Evolutionary conservation across 2,888 invertebrate genomes (phyloP), one percentile per base, ranked within the genome.

Genomic region (Orgyia antiqua): DNA sequence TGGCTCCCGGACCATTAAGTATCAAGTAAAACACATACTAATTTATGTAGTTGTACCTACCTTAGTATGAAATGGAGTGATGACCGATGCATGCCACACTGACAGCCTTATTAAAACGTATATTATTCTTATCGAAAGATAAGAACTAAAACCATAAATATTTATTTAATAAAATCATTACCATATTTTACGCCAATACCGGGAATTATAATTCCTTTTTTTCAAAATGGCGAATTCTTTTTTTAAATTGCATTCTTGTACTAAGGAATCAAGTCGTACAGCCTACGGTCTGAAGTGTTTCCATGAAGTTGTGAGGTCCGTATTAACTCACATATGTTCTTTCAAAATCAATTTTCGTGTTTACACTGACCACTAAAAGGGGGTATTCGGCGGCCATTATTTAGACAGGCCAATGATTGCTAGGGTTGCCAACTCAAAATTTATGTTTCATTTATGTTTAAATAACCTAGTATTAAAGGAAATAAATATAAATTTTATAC

Each of bases 271-370:
- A 43, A 34, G 38, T 41, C 15, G n/a, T 43, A 45, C 57, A 51
- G 55, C 56, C 53, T 48, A 52, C 58, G 51, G 53, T 51, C 54
- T 48, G 51, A 49, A 53, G 55, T 66, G 59, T 68, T 79, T 78
- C 77, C 65, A 42, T 75, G 77, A 82, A 76, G 37, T 56, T 52
- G 59, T 54, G 52, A 59, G 59, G 55, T 49, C 39, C 46, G 51
- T 59, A 52, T 54, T 44, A 51, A 56, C 48, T 51, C 50, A 58
- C 63, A 56, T 68, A 69, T 61, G 52, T 70, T 67, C 70, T 47
- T 73, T 76, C 68, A 75, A 76, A 83, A 82, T 83, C 82, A 83
- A 83, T 83, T 83, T 82, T 73, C 78, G 67, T 78, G 74, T 82
- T 80, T 80, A 75, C 73, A 71, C 70, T 71, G 72, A 66, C 59